Base-by-base conservation (phyloP, 2,113 vertebrate genomes). In the Casuarius casuarius region DNA sequence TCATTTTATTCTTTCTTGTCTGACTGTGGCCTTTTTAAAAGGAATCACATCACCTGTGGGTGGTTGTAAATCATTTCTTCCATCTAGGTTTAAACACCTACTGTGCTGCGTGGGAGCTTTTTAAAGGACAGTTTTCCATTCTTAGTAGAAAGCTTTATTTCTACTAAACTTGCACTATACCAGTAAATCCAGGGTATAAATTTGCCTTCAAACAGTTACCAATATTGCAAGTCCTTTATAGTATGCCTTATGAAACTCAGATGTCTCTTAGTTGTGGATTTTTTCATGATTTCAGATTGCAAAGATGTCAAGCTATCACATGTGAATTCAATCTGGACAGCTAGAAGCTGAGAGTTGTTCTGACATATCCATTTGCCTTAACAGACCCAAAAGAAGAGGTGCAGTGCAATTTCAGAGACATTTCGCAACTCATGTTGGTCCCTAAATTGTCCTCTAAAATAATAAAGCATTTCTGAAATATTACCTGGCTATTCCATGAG, bases 281-380 rank as follows among this genome's bases (percentile, higher is more conserved):
- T 93, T 89, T 94, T 92, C 62, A 76, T 88, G 61, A 80, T 82
- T 75, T 94, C 72, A 92, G 52, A 19, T 93, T 83, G 56, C 3
- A 8, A 49, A 79, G 42, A 49, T 61, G 84, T 84, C 51, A 85
- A 33, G 18, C 52, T 89, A 6, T 76, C 38, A 46, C 2, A 0
- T 33, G 20, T 74, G 20, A 92, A 67, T 87, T 79, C 40, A 51
- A 29, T 79, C 11, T 84, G 48, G 12, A 22, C 67, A 25, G 40
- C 35, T 28, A 51, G 46, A 68, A 73, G 31, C 68, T 48, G 35
- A 82, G 26, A 11, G 51, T 56, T 84, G 25, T 91, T 59, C 28
- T 56, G 38, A 63, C 35, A 40, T 33, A 5, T 44, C 13, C 26
- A 48, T 46, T 81, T 70, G 35, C 82, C 82, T 82, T 77, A 70